Conservation (phyloP, 2,888 invertebrate species). For the Eilema caniola region DNA sequence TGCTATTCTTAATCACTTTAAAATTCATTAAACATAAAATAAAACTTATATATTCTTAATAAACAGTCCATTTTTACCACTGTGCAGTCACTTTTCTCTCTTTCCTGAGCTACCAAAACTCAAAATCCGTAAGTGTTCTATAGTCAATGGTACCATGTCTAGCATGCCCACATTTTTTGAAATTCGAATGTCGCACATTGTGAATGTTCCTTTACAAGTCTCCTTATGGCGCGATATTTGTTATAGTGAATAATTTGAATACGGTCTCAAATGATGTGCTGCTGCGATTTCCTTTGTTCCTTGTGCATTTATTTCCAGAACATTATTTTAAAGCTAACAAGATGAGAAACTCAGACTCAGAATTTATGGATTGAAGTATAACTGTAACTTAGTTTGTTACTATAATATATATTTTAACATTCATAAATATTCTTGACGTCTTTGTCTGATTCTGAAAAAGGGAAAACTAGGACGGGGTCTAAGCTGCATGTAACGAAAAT, state of each 20-base stretch:
- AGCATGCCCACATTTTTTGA: not conserved
- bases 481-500: too few species aligned
- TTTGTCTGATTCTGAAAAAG: too few species aligned
- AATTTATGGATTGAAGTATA: not conserved
- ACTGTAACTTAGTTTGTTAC: not conserved
- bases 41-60: not conserved
- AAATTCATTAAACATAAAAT: not conserved
- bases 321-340: constrained; percentile 14
- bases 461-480: too few species aligned
- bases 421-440: too few species aligned
- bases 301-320: constrained; percentile 9
- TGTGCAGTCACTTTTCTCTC: not conserved
- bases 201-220: constrained; percentile 7
- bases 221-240: constrained; percentile 18
- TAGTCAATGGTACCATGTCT: not conserved
- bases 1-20: not conserved
- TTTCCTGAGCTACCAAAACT: not conserved
- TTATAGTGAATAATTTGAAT: constrained; percentile 20
- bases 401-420: too few species aligned
- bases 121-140: too few species aligned
- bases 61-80: not conserved
- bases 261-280: constrained; percentile 9
- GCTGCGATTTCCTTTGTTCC: constrained; percentile 20
- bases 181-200: not conserved
- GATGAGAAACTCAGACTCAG: not conserved